phyloP scores from a whole-genome alignment of 2,113 vertebrate genomes.

The Ia io region DNA sequence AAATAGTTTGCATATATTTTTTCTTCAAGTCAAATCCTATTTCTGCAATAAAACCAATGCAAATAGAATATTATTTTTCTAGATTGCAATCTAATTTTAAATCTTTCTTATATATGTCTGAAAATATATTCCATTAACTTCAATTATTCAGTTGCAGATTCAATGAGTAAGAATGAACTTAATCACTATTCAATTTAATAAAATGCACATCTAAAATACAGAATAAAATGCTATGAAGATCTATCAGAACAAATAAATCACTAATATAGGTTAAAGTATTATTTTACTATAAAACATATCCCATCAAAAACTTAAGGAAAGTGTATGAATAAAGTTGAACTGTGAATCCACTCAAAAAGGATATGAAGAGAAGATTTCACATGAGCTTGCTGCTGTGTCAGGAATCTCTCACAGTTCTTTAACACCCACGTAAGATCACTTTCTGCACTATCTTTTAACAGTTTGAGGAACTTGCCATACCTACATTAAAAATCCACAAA shows the following conservation, averaged over 20 bases:
- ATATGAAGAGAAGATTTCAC: slow-evolving; percentile 88
- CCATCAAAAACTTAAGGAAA: slow-evolving; percentile 5
- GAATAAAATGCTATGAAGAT: background rate
- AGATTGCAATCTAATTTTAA: background rate
- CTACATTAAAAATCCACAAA: slow-evolving; percentile 77
- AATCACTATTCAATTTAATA: slow-evolving; percentile 1
- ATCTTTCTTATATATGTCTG: background rate
- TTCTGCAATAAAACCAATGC: background rate
- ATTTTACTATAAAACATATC: background rate
- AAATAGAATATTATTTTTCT: slow-evolving; percentile 2
- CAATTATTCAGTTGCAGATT: background rate
- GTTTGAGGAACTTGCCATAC: slow-evolving; percentile 88
- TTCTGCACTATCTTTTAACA: slow-evolving; percentile 84
- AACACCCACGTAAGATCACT: slow-evolving; percentile 85
- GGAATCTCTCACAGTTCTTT: slow-evolving; percentile 85
- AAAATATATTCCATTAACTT: slow-evolving; percentile 11
- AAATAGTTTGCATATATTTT: background rate
- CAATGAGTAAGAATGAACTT: background rate
- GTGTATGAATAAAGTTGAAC: background rate
- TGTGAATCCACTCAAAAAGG: slow-evolving; percentile 80
- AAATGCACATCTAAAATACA: slow-evolving; percentile 19
- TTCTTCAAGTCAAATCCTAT: background rate
- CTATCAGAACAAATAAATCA: background rate
- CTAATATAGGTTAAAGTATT: background rate
- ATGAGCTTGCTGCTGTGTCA: slow-evolving; percentile 85